These are phyloP conservation scores for Canis aureus DNA, from an alignment of 2,113 vertebrate genomes.

Conservation along the genomic window DNA sequence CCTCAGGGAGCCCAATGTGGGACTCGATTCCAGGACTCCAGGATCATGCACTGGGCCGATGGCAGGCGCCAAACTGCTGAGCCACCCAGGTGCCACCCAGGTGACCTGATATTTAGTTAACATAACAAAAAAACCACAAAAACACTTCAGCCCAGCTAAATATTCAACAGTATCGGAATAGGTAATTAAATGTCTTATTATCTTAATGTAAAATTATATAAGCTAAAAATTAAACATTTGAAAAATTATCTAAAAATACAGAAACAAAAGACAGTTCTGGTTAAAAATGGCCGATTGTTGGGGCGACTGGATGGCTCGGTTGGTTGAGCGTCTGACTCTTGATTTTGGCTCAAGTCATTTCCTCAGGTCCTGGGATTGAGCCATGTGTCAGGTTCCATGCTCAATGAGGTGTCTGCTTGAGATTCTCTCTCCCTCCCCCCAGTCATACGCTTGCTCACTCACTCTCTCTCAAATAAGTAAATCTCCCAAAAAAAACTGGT, in stretches of 20 bases:
- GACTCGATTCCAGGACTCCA: too few species aligned
- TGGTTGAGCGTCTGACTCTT: not conserved
- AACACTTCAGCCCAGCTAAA: not conserved
- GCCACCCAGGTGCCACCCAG: too few species aligned
- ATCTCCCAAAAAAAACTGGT: not conserved
- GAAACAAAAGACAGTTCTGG: not conserved
- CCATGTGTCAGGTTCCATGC: not conserved
- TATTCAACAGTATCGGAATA: not conserved
- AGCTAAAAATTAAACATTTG: conserved; percentile 27
- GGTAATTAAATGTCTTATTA: conserved; percentile 26
- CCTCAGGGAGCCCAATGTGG: too few species aligned
- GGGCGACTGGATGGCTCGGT: not conserved
- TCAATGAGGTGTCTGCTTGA: not conserved
- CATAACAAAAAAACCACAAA: not conserved
- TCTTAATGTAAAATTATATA: conserved; percentile 14
- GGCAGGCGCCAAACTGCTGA: too few species aligned
- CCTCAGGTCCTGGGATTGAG: not conserved
- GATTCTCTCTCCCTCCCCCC: not conserved
- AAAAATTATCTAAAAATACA: conserved; percentile 55
- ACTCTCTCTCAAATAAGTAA: not conserved
- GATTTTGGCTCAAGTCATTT: not conserved
- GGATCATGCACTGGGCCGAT: too few species aligned
- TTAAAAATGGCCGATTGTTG: not conserved
- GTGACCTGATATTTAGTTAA: not conserved
- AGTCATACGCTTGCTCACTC: not conserved